phyloP scores from a whole-genome alignment of 2,888 invertebrate genomes.

The Melanostoma scalare region DNA sequence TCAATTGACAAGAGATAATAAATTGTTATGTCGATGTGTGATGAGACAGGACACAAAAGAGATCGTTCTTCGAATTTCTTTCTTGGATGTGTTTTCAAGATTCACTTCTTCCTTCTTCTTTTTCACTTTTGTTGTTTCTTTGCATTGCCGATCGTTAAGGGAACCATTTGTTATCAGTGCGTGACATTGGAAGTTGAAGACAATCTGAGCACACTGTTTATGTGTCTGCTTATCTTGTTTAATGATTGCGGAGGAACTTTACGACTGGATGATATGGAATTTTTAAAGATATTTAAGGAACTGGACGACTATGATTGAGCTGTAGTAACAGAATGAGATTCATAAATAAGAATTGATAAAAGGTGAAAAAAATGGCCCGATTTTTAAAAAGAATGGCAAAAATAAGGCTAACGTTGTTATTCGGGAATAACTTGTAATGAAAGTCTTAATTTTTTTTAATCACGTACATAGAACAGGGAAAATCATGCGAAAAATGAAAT shows the following conservation, averaged over 20 bases:
- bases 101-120: conserved; percentile 17
- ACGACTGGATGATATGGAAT: no score
- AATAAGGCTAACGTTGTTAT: no score
- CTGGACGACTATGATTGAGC: no score
- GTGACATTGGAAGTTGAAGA: background rate
- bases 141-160: conserved; percentile 10
- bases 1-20: conserved; percentile 62
- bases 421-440: no score
- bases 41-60: conserved; percentile 42
- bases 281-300: no score
- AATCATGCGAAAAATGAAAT: no score
- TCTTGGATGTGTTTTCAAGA: conserved; percentile 21
- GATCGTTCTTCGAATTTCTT: conserved; percentile 32
- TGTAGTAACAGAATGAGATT: no score
- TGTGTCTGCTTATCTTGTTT: background rate
- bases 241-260: background rate
- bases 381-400: no score
- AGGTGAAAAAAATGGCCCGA: no score
- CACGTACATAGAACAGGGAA: no score
- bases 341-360: no score
- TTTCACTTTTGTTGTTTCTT: conserved; percentile 4
- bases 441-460: no score
- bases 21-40: conserved; percentile 61
- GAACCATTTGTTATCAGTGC: conserved; percentile 6
- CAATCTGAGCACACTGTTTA: background rate